Base-by-base conservation (phyloP, 2,797 vertebrate genomes). In the Platalea minor region DNA sequence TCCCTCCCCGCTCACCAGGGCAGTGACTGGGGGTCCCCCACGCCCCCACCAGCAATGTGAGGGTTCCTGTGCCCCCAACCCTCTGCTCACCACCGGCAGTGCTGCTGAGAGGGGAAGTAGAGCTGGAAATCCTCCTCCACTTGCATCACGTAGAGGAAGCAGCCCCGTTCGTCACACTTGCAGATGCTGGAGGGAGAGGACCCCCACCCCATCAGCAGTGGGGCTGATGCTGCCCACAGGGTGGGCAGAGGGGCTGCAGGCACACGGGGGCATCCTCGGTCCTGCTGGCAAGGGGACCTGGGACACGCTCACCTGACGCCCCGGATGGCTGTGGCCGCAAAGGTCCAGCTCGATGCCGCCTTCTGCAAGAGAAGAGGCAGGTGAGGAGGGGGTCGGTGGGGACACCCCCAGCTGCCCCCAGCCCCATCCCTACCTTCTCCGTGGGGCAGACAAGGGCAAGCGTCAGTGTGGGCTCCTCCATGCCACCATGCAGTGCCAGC, bases 91-190 rank as follows among this genome's bases (percentile, higher is more conserved):
- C 99, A 98, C 89, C 95, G 98, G 93, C 99, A 99, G 95, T 99
- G 99, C 82, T 98, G 96, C 50, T 98, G 98, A 4, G 98, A 98
- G 73, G 99, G 99, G 95, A 99, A 99, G 95, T 98, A 99, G 75
- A 99, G 97, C 98, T 99, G 99, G 97, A 99, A 98, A 93, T 99
- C 99, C 93, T 99, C 99, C 0, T 98, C 99, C 18, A 98, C 98
- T 60, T 98, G 98, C 59, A 98, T 97, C 48, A 98, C 98, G 1
- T 99, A 99, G 68, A 99, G 98, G 96, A 99, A 99, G 95, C 99
- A 99, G 97, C 98, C 99, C 37, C 99, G 98, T 90, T 98, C 99
- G 0, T 99, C 99, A 4, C 97, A 97, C 96, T 99, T 99, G 73
- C 99, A 99, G 76, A 97, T 97, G 74, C 99, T 99, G 97, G 14